Percentiles rank a stretch among this genome's conserved stretches.
phyloP scores from a whole-genome alignment of 2,797 vertebrate species.

The Platyrinchus mystaceus region DNA sequence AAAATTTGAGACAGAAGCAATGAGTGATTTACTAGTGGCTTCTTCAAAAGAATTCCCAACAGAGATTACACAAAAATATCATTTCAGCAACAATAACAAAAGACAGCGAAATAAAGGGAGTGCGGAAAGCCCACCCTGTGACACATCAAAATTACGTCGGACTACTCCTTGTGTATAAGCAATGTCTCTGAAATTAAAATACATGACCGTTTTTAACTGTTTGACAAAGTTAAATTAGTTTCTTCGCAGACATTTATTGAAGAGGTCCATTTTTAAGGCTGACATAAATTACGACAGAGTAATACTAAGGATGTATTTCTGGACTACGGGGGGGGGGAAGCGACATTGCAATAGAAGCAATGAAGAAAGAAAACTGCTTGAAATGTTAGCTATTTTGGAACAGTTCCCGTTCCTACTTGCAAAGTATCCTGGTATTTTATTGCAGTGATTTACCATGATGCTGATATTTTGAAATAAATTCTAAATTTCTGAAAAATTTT shows the following conservation, averaged over 20 bases:
- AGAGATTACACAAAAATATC: conserved; percentile 38
- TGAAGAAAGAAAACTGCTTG: neutral
- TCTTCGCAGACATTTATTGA: neutral
- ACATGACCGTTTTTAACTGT: neutral
- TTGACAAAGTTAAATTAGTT: neutral
- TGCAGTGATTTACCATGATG: neutral
- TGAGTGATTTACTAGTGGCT: conserved; percentile 69
- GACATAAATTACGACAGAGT: neutral
- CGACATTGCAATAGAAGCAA: neutral
- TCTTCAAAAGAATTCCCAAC: conserved; percentile 70
- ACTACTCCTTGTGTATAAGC: neutral
- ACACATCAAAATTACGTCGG: conserved; percentile 28
- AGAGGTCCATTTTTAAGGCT: neutral
- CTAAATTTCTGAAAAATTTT: neutral
- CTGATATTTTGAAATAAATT: neutral
- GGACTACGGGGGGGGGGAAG: neutral
- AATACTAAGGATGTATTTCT: neutral
- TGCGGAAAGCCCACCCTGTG: conserved; percentile 10
- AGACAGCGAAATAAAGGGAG: conserved; percentile 29
- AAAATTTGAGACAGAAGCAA: conserved; percentile 33
- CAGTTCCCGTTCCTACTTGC: neutral
- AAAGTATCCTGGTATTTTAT: neutral
- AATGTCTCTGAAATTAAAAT: conserved; percentile 3
- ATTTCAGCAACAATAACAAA: conserved; percentile 50
- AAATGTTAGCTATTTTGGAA: neutral